Evolutionary conservation across 2,113 vertebrate species (phyloP).

Genomic region (Regulus satrapa): DNA sequence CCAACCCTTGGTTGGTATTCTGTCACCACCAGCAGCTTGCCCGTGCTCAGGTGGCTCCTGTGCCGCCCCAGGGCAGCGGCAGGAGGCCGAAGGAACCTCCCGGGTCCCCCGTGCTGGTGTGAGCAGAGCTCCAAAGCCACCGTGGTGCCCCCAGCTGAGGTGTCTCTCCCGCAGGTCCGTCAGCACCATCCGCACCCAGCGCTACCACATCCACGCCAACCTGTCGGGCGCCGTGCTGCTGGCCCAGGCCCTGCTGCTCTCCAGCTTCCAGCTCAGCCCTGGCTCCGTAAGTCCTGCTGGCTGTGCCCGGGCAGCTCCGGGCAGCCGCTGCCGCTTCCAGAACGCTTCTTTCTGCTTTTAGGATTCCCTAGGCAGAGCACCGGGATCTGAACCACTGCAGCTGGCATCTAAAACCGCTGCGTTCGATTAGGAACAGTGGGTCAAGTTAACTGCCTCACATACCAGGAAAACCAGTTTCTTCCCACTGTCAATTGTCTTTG

Average conservation of each 20-base stretch:
- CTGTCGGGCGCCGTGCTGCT: constrained; percentile 89
- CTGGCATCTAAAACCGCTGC: not conserved
- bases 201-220: constrained; percentile 96
- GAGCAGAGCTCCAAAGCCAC: no score
- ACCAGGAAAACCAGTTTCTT: not conserved
- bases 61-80: not conserved
- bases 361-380: not conserved
- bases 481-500: not conserved
- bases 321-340: no score
- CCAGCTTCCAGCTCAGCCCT: constrained; percentile 84
- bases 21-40: no score
- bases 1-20: not conserved
- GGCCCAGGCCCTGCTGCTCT: constrained; percentile 89
- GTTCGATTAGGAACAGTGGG: not conserved
- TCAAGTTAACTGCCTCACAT: not conserved
- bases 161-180: constrained; percentile 76
- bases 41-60: no score
- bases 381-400: not conserved
- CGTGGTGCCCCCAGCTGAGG: no score
- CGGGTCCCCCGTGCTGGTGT: not conserved
- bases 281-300: constrained; percentile 74
- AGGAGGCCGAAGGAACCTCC: not conserved
- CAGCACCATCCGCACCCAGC: constrained; percentile 91
- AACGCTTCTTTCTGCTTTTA: no score
- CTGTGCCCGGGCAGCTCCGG: no score